Conservation (phyloP, 2,888 invertebrate species). For the Drosophila neonasuta region DNA sequence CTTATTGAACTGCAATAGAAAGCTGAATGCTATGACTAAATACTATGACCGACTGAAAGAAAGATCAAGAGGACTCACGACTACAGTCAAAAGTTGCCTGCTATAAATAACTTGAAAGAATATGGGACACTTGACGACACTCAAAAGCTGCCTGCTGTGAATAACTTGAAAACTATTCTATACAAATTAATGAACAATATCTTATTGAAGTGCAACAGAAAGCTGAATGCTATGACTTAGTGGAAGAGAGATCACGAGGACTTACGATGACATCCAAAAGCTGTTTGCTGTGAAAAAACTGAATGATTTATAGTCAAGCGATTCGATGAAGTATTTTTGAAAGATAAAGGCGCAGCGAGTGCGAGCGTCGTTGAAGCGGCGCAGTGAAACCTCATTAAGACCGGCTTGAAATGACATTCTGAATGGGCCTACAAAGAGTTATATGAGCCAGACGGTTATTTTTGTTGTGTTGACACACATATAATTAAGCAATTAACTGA, state of each 20-base stretch:
- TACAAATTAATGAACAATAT: too few relatives aligned
- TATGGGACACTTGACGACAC: neutral
- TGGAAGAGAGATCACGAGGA: too few relatives aligned
- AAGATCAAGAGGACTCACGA: too few relatives aligned
- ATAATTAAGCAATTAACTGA: slow-evolving; percentile 44
- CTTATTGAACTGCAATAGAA: too few relatives aligned
- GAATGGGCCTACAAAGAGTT: slow-evolving; percentile 7
- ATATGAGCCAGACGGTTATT: neutral
- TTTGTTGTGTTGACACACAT: slow-evolving; percentile 35
- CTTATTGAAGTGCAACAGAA: too few relatives aligned
- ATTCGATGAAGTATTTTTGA: slow-evolving; percentile 1
- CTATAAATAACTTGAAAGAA: too few relatives aligned
- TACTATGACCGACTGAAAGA: too few relatives aligned
- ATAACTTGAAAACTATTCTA: too few relatives aligned
- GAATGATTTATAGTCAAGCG: neutral
- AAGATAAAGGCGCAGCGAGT: neutral
- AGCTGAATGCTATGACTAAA: too few relatives aligned
- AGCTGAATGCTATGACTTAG: too few relatives aligned
- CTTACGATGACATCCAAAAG: too few relatives aligned
- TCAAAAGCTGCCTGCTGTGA: neutral
- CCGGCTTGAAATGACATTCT: slow-evolving; percentile 11
- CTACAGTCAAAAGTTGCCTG: too few relatives aligned
- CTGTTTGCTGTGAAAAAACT: neutral
- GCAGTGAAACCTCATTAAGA: slow-evolving; percentile 26
- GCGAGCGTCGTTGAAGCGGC: slow-evolving; percentile 3